Percentiles rank a stretch among this genome's conserved stretches.
Conservation (phyloP, 1,140 invertebrate species). For the Cydia amplana region DNA sequence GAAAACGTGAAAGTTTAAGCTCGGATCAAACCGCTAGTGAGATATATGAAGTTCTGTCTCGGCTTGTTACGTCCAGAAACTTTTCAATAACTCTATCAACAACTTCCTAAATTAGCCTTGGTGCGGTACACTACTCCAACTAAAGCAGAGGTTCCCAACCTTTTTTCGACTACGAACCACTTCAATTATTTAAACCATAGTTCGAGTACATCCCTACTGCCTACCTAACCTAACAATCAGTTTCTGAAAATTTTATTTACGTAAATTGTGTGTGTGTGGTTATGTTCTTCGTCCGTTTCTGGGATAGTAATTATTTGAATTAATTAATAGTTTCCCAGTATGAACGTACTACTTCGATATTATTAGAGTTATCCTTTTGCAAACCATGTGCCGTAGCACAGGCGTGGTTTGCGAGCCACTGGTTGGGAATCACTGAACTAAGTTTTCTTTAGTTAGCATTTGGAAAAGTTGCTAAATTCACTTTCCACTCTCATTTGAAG, state of each 20-base stretch:
- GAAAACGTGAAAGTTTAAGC: not conserved
- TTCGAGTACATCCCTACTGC: no score
- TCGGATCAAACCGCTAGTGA: constrained; percentile 2
- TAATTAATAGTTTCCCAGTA: no score
- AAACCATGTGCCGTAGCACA: not conserved
- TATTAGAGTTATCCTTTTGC: no score
- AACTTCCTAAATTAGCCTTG: constrained; percentile 40
- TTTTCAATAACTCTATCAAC: constrained; percentile 43
- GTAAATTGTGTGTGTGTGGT: no score
- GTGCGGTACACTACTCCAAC: constrained; percentile 30
- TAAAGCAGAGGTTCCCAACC: constrained; percentile 2
- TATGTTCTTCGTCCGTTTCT: no score
- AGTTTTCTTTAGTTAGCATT: constrained; percentile 23
- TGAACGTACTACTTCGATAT: no score
- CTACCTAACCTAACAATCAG: no score
- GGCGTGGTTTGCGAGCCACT: not conserved
- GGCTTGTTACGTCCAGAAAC: constrained; percentile 33
- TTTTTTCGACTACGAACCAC: not conserved
- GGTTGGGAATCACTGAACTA: not conserved
- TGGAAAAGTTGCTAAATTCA: constrained; percentile 24
- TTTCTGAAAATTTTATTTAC: not conserved
- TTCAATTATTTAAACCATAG: not conserved
- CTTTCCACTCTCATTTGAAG: constrained; percentile 11
- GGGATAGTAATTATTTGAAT: no score
- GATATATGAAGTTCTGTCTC: constrained; percentile 32